Conservation (phyloP, 35 echinoderm and acorn worm genomes). For the Lytechinus pictus region DNA sequence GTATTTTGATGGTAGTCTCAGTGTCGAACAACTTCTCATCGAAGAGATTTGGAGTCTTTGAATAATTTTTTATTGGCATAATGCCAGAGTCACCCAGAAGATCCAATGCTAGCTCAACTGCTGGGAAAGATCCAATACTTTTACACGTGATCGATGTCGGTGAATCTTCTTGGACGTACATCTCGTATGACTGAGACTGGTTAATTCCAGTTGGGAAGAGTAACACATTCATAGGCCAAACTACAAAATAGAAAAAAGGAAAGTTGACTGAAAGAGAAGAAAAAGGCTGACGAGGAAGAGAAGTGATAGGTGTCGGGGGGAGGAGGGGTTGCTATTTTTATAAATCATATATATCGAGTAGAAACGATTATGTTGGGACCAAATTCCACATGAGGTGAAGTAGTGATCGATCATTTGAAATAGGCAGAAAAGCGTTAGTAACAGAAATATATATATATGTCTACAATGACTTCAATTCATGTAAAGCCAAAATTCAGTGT, state of each 20-base stretch:
- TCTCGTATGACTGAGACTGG: background rate
- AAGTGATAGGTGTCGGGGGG: too few relatives aligned
- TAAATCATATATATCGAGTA: background rate
- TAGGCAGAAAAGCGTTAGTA: background rate
- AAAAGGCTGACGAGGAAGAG: too few relatives aligned
- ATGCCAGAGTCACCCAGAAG: background rate
- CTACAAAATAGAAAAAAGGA: background rate
- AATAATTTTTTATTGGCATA: background rate
- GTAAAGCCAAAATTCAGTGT: background rate
- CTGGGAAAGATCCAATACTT: background rate
- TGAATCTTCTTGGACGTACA: background rate
- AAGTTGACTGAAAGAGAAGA: background rate
- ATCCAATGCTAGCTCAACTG: background rate
- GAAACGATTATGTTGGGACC: too few relatives aligned
- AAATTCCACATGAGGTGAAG: background rate
- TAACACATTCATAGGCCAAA: background rate
- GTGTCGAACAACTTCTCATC: background rate
- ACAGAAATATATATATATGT: too few relatives aligned
- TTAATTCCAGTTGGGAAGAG: background rate
- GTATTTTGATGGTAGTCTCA: background rate
- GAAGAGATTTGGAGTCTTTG: background rate
- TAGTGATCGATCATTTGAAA: background rate
- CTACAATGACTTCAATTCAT: too few relatives aligned
- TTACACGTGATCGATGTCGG: background rate
- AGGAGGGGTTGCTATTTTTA: background rate